A percentile compares a stretch with the other conserved stretches of the same genome.
Evolutionary conservation across 1,140 invertebrate species (phyloP).

Genomic region (Lordiphosa stackelbergi): DNA sequence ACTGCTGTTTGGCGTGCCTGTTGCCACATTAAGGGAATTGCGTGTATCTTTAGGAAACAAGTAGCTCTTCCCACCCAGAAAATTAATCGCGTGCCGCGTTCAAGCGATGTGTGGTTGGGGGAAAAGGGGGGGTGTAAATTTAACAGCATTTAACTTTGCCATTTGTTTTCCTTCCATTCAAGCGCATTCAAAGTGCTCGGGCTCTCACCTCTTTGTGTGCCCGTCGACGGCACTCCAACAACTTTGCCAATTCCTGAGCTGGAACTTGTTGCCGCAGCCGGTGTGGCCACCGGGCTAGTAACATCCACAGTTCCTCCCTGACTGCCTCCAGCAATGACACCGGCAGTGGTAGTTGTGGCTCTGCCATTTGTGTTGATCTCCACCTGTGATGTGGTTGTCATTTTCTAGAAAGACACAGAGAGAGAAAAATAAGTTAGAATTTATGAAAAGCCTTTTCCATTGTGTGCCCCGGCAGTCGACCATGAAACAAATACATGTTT

Average conservation of each 20-base stretch:
- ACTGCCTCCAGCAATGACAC: neutral
- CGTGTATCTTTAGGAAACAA: too few relatives aligned
- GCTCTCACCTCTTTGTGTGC: conserved; percentile 47
- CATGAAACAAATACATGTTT: conserved; percentile 44
- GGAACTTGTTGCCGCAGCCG: conserved; percentile 7
- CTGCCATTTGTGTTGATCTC: conserved; percentile 46
- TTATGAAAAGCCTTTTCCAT: conserved; percentile 25
- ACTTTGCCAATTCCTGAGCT: conserved; percentile 16
- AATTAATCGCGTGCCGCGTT: too few relatives aligned
- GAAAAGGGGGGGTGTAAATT: neutral
- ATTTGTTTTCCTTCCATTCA: conserved; percentile 1
- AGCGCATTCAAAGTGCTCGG: neutral
- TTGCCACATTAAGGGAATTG: conserved; percentile 5
- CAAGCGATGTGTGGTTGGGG: conserved; percentile 5
- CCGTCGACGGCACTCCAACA: conserved; percentile 9
- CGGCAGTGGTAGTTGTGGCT: neutral
- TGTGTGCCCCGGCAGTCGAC: conserved; percentile 41
- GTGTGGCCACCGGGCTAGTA: conserved; percentile 9
- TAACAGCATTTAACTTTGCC: conserved; percentile 32
- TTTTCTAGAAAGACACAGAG: conserved; percentile 32
- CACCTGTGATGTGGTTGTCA: conserved; percentile 57
- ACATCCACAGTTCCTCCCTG: conserved; percentile 6
- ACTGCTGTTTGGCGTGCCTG: conserved; percentile 14
- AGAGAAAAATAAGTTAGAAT: conserved; percentile 24
- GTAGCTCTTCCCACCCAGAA: too few relatives aligned